A percentile compares a stretch with the other conserved stretches of the same genome.
phyloP scores from a whole-genome alignment of 1,140 invertebrate species.

The roundworm (Caenorhabditis elegans) region WBcel235 BX284603.4:1208501-1209000 shows the following conservation, averaged over 20 bases:
- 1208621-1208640: background rate
- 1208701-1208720: background rate
- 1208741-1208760: too few relatives aligned
- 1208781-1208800: background rate
- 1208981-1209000: too few relatives aligned
- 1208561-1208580: background rate
- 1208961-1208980: too few relatives aligned
- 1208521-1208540: background rate
- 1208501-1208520: background rate
- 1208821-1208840: background rate
- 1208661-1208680: background rate
- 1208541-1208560: background rate
- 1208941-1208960: too few relatives aligned
- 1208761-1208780: too few relatives aligned
- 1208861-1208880: background rate
- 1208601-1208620: background rate
- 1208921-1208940: too few relatives aligned
- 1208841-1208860: background rate
- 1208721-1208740: background rate
- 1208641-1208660: background rate
- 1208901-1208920: too few relatives aligned
- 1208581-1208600: slow-evolving; percentile 15
- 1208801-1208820: background rate
- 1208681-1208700: slow-evolving; percentile 2
- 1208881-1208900: too few relatives aligned